Base-by-base conservation (phyloP, 2,797 vertebrate genomes). In the Xiphophorus birchmanni region DNA sequence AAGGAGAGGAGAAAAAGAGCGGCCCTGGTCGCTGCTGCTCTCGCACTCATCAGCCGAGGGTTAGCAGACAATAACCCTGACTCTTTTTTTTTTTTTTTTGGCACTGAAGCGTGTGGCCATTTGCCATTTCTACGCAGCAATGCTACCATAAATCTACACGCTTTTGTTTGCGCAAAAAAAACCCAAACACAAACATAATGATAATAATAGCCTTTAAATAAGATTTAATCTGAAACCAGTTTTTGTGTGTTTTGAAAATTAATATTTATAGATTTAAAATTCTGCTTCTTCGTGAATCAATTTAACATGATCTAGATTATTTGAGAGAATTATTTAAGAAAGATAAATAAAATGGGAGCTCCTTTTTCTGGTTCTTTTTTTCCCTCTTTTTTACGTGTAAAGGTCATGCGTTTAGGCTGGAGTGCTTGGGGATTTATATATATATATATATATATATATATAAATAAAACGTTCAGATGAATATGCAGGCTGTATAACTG, bases 71-170 rank as follows among this genome's bases (percentile, higher is more conserved):
- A 80, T 75, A 77, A 85, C 52, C 74, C 67, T 32, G 86, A 89
- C 87, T 82, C 4, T 7, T 17, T 15, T 1, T 15, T 15, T 47
- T 45, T 12, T 13, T 0, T 50, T 50, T 81, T 77, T 80, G 37
- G 56, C 75, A 73, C 71, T 63, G 13, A 52, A 79, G 17, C 72
- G 5, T 74, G 5, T 74, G 29, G 10, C 23, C 54, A 47, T 82
- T 82, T 75, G 54, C 73, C 80, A 74, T 74, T 83, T 74, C 86
- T 76, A 89, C 75, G 76, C 87, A 79, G 84, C 73, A 74, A 77
- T 52, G 3, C 44, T 63, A 58, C 54, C 0, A 65, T 72, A 35
- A 42, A 69, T 69, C 52, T 42, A 32, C 0, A 3, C 9, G 6
- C 35, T 37, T 50, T 45, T 7, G 5, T 63, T 74, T 69, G 60